Evolutionary conservation across 2,113 vertebrate genomes (phyloP).

Genomic region (rabbit (Oryctolagus cuniculus)): mOryCun1.1 NC_091442.1:87686501-87687000

Average conservation of each 20-base stretch:
- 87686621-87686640: not conserved
- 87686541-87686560: not conserved
- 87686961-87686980: slow-evolving; percentile 72
- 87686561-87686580: not conserved
- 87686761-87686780: not conserved
- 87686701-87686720: not conserved
- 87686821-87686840: not conserved
- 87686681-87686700: not conserved
- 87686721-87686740: not conserved
- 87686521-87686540: not conserved
- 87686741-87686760: not conserved
- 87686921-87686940: slow-evolving; percentile 43
- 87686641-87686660: not conserved
- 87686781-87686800: not conserved
- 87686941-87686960: slow-evolving; percentile 34
- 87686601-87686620: not conserved
- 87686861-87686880: not conserved
- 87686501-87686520: not conserved
- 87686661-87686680: not conserved
- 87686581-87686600: not conserved
- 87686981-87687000: slow-evolving; percentile 89
- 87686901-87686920: not conserved
- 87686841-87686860: not conserved
- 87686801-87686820: not conserved
- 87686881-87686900: not conserved